Base-by-base conservation (phyloP, 2,113 vertebrate species). In the Erythrolamprus reginae region DNA sequence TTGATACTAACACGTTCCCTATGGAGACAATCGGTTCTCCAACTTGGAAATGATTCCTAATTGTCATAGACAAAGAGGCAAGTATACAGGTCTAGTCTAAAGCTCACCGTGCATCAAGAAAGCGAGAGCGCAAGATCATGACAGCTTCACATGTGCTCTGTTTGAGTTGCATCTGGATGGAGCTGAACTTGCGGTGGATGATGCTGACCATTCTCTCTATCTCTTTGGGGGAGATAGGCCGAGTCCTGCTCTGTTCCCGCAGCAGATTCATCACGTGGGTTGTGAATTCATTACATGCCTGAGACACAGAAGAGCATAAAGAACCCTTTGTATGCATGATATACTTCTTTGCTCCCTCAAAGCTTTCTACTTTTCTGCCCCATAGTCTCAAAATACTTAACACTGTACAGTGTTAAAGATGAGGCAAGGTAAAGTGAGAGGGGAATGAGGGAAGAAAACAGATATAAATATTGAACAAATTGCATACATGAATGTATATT, bases 171-270 rank as follows among this genome's bases (percentile, higher is more conserved):
- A 99, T 99, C 98, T 99, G 99, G 97, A 99, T 99, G 97, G 98
- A 99, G 97, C 98, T 99, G 98, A 99, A 99, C 97, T 99, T 99
- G 98, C 99, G 98, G 96, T 99, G 99, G 97, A 99, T 99, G 97
- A 99, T 99, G 96, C 97, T 98, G 93, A 99, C 99, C 99, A 99
- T 99, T 51, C 99, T 97, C 95, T 99, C 99, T 1, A 99, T 99
- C 98, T 99, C 99, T 96, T 99, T 99, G 0, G 99, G 99, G 0
- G 99, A 99, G 96, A 99, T 99, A 82, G 99, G 99, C 84, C 99
- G 97, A 42, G 99, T 99, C 95, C 99, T 97, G 83, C 98, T 99
- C 96, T 99, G 99, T 96, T 99, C 99, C 2, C 99, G 96, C 96
- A 99, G 96, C 89, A 99, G 98, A 96, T 99, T 99, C 99, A 99